phyloP scores from a whole-genome alignment of 2,113 vertebrate genomes.

The Gymnarchus niloticus region DNA sequence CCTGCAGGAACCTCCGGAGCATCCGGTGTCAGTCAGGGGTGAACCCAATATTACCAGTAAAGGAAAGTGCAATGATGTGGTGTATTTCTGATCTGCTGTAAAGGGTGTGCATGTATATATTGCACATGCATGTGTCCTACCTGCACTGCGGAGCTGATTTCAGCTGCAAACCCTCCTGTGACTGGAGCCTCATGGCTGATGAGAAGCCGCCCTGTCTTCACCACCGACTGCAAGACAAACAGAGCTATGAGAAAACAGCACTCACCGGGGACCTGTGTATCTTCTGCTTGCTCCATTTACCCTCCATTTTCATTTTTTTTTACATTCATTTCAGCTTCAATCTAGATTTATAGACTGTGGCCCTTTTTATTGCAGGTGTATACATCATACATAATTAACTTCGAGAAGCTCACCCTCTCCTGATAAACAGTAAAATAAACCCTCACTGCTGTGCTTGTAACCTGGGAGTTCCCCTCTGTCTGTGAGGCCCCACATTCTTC shows the following conservation, averaged over 20 bases:
- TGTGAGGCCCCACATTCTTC: background rate
- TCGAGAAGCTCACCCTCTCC: background rate
- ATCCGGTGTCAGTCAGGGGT: background rate
- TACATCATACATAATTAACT: background rate
- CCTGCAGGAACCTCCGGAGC: background rate
- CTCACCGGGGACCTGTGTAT: background rate
- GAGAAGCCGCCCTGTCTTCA: constrained; percentile 86
- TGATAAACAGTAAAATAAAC: background rate
- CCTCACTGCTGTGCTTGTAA: background rate
- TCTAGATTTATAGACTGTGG: background rate
- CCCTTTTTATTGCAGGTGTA: background rate
- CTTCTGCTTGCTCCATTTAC: background rate
- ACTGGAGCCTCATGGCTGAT: constrained; percentile 94
- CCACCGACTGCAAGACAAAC: constrained; percentile 77
- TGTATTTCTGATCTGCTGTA: background rate
- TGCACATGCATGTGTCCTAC: constrained; percentile 51
- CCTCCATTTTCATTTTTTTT: background rate
- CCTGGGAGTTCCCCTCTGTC: background rate
- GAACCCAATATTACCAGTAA: background rate
- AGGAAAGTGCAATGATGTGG: background rate
- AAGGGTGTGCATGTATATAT: background rate
- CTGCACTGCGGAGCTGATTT: constrained; percentile 93
- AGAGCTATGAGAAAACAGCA: background rate
- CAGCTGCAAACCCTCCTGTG: constrained; percentile 91
- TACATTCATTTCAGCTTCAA: too few relatives aligned